Evolutionary conservation across 30 jellyfish, hydroid and myxozoan species (phyloP).

Genomic region (Pelagia noctiluca): DNA sequence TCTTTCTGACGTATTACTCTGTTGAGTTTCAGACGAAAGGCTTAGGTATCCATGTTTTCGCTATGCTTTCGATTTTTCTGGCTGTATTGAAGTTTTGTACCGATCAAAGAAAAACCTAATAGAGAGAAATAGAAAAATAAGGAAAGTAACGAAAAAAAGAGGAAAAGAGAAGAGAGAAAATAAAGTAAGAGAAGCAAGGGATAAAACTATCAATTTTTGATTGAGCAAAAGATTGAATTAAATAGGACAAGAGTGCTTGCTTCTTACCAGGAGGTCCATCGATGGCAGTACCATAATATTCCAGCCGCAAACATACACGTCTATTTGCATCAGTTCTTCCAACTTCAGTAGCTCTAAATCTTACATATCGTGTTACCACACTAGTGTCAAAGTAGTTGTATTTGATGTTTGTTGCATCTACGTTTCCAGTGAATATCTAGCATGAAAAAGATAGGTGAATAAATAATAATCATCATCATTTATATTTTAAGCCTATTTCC

Average conservation of each 20-base stretch:
- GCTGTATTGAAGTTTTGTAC: no score
- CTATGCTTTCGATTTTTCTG: no score
- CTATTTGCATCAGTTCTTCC: slow-evolving; percentile 4
- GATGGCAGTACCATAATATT: slow-evolving; percentile 31
- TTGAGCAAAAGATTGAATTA: not conserved
- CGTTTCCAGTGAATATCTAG: slow-evolving; percentile 33
- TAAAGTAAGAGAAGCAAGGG: no score
- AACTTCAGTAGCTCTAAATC: slow-evolving; percentile 26
- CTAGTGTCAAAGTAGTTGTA: slow-evolving; percentile 19
- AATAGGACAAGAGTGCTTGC: not conserved
- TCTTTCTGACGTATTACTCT: no score
- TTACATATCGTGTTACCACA: slow-evolving; percentile 25
- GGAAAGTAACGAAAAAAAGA: not conserved
- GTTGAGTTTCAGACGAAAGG: no score
- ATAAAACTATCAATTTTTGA: not conserved
- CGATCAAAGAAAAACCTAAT: not conserved
- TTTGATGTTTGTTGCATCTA: slow-evolving; percentile 3
- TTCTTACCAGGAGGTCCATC: slow-evolving; percentile 16
- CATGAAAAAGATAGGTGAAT: not conserved
- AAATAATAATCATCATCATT: not conserved
- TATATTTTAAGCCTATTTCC: not conserved
- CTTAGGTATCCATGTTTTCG: no score
- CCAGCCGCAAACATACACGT: slow-evolving; percentile 28
- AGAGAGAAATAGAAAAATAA: not conserved
- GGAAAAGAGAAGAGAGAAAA: not conserved